Evolutionary conservation across 2,113 vertebrate genomes (phyloP).

Genomic region (Hymenochirus boettgeri): DNA sequence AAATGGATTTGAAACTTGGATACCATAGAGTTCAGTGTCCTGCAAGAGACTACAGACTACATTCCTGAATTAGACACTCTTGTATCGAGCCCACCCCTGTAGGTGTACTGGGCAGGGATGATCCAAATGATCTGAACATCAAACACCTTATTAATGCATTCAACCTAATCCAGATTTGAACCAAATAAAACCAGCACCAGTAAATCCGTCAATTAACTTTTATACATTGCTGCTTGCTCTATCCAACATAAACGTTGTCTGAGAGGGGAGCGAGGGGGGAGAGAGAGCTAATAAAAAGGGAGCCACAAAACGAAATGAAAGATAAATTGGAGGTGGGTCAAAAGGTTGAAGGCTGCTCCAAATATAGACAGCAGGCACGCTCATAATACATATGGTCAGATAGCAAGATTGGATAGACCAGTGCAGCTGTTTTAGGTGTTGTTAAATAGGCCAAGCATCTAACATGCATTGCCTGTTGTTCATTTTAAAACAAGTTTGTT

Average conservation of each 20-base stretch:
- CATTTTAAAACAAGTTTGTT: too few species aligned
- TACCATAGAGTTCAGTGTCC: too few species aligned
- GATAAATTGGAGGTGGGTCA: background rate
- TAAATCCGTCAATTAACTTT: conserved; percentile 43
- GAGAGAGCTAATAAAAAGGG: background rate
- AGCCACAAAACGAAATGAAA: background rate
- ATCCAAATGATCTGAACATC: conserved; percentile 34
- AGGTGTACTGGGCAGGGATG: conserved; percentile 23
- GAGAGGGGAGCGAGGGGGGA: background rate
- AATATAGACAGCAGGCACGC: background rate
- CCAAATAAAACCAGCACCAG: conserved; percentile 37
- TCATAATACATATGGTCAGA: background rate
- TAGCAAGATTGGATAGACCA: too few species aligned
- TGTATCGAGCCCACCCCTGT: conserved; percentile 18
- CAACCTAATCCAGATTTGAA: conserved; percentile 36
- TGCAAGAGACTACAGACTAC: too few species aligned
- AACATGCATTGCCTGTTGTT: too few species aligned
- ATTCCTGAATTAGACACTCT: too few species aligned
- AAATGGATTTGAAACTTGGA: too few species aligned
- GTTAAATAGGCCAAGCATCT: too few species aligned
- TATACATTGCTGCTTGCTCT: conserved; percentile 29
- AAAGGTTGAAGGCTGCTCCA: background rate
- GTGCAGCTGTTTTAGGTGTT: too few species aligned
- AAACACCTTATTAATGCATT: conserved; percentile 39
- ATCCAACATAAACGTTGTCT: conserved; percentile 25